A percentile compares a stretch with the other conserved stretches of the same genome.
Evolutionary conservation across 2,797 vertebrate genomes (phyloP).

Genomic region (Lutjanus argentimaculatus): DNA sequence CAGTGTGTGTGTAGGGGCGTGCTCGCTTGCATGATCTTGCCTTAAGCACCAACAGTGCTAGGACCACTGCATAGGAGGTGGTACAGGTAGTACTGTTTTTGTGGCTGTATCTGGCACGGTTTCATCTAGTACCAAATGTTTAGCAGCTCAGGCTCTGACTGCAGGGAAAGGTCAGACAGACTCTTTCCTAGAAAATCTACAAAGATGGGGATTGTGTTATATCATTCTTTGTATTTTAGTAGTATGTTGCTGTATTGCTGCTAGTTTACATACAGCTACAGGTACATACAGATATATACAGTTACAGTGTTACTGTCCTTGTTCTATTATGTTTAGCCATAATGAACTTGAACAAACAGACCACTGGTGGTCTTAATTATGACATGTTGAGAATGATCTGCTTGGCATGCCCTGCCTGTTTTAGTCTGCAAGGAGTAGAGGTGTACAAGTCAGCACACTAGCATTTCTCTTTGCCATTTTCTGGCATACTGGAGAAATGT

Average conservation of each 20-base stretch:
- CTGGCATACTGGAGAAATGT: neutral
- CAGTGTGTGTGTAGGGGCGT: neutral
- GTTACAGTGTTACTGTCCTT: neutral
- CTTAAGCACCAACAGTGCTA: slow-evolving; percentile 41
- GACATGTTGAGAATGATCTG: neutral
- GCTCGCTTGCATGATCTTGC: slow-evolving; percentile 35
- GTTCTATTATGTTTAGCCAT: neutral
- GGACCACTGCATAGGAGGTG: slow-evolving; percentile 36
- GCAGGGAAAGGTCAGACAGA: neutral
- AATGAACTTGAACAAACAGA: neutral
- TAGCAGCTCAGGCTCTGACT: slow-evolving; percentile 5
- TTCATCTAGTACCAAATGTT: slow-evolving; percentile 32
- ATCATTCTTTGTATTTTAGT: neutral
- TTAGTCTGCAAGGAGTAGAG: neutral
- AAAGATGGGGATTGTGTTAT: neutral
- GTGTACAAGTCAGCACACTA: neutral
- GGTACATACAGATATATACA: neutral
- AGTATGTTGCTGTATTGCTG: neutral
- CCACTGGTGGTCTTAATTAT: neutral
- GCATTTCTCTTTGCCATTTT: neutral
- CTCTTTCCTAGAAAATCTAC: neutral
- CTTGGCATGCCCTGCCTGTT: neutral
- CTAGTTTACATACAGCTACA: neutral
- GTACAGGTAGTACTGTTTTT: slow-evolving; percentile 30
- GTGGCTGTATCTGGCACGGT: slow-evolving; percentile 4